phyloP scores from a whole-genome alignment of 2,113 vertebrate genomes.

The Passer montanus region DNA sequence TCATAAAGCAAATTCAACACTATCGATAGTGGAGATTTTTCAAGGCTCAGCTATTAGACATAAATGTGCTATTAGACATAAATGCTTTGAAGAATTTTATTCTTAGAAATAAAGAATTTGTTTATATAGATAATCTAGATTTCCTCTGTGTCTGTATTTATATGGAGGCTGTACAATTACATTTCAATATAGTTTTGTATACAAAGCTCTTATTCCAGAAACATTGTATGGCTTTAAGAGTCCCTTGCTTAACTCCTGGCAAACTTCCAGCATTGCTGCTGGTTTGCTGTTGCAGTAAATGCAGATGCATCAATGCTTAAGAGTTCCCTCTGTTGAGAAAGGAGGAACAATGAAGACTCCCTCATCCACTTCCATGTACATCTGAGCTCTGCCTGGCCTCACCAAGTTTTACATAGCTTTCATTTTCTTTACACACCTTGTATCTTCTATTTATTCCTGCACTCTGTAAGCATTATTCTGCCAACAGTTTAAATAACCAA shows the following conservation, averaged over 20 bases:
- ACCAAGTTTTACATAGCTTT: background rate
- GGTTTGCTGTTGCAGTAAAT: background rate
- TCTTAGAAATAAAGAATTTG: background rate
- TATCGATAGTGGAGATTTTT: background rate
- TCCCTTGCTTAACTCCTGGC: background rate
- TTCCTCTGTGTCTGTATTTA: background rate
- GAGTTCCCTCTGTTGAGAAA: background rate
- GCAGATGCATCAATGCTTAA: background rate
- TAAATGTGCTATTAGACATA: background rate
- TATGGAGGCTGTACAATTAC: background rate
- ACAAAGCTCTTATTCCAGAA: conserved; percentile 18
- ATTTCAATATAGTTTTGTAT: background rate
- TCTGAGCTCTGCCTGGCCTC: background rate
- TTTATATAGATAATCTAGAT: background rate
- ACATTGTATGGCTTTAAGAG: conserved; percentile 1
- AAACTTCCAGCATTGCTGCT: background rate
- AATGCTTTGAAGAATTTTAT: background rate
- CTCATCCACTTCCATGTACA: background rate
- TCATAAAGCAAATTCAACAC: background rate
- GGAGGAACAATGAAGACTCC: background rate
- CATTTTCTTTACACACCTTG: background rate
- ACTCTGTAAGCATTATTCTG: background rate
- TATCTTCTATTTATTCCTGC: background rate
- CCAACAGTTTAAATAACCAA: background rate
- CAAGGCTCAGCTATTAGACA: background rate